Evolutionary conservation across 1,140 invertebrate species (phyloP).

Genomic region (Trichonephila clavipes): DNA sequence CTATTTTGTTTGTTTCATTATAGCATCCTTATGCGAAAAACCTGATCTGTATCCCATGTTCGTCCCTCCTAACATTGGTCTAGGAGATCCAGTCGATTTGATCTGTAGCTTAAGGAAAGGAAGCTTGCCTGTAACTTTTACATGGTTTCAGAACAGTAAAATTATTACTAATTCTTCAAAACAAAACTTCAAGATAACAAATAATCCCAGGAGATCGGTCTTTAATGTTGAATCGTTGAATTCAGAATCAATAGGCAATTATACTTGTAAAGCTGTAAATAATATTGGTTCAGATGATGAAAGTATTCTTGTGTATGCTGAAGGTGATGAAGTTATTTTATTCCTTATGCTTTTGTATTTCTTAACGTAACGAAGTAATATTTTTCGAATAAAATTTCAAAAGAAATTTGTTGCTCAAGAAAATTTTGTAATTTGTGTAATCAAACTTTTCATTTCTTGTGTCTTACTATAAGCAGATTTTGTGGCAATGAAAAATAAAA

Average conservation of each 20-base stretch:
- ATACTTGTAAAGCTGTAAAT: conserved; percentile 60
- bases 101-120: conserved; percentile 66
- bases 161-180: conserved; percentile 18
- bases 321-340: conserved; percentile 40
- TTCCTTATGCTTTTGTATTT: no score
- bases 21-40: conserved; percentile 28
- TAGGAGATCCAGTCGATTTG: conserved; percentile 61
- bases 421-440: no score
- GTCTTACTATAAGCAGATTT: no score
- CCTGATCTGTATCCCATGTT: conserved; percentile 53
- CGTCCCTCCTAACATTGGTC: conserved; percentile 56
- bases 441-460: no score
- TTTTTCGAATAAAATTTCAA: no score
- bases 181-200: conserved; percentile 28
- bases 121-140: conserved; percentile 55
- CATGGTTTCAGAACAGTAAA: conserved; percentile 56
- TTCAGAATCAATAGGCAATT: conserved; percentile 60
- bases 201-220: conserved; percentile 2
- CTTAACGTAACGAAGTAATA: no score
- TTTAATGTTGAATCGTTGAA: conserved; percentile 5
- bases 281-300: conserved; percentile 31
- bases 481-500: no score
- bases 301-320: conserved; percentile 58
- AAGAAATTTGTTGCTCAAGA: no score
- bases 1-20: background rate